A percentile compares a stretch with the other conserved stretches of the same genome.
Evolutionary conservation across 1,140 invertebrate genomes (phyloP).

Genomic region (Diachasma alloeum): DNA sequence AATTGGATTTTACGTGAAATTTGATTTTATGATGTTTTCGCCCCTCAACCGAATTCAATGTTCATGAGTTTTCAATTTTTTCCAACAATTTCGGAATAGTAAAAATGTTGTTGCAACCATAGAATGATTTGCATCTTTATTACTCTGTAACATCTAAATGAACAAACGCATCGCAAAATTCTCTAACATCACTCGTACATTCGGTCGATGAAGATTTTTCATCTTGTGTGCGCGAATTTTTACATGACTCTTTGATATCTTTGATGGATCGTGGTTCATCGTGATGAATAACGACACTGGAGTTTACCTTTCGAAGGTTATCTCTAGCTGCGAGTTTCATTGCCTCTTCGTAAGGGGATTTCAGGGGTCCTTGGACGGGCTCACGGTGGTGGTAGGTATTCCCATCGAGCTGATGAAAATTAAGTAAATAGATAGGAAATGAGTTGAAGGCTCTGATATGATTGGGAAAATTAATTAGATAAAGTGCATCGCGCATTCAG

Average conservation of each 20-base stretch:
- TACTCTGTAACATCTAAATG: neutral
- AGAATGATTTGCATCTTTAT: neutral
- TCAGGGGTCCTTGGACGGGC: conserved; percentile 73
- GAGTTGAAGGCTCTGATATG: neutral
- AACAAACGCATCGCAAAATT: neutral
- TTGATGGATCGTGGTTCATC: neutral
- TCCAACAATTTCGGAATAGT: too few species aligned
- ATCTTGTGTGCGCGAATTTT: neutral
- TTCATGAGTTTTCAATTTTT: too few species aligned
- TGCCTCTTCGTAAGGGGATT: conserved; percentile 73
- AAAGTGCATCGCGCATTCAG: neutral
- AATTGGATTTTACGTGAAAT: too few species aligned
- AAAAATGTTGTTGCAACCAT: too few species aligned
- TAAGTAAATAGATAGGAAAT: neutral
- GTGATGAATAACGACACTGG: conserved; percentile 39
- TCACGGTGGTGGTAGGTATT: conserved; percentile 69
- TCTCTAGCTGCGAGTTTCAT: conserved; percentile 65
- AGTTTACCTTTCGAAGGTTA: conserved; percentile 45
- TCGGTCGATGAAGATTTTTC: neutral
- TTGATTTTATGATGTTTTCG: too few species aligned
- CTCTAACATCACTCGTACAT: neutral
- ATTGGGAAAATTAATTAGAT: conserved; percentile 18
- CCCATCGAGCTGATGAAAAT: conserved; percentile 56
- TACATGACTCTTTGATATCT: conserved; percentile 5
- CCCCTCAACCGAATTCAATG: too few species aligned